phyloP scores from a whole-genome alignment of 2,888 invertebrate genomes.

The Isoperla grammatica region DNA sequence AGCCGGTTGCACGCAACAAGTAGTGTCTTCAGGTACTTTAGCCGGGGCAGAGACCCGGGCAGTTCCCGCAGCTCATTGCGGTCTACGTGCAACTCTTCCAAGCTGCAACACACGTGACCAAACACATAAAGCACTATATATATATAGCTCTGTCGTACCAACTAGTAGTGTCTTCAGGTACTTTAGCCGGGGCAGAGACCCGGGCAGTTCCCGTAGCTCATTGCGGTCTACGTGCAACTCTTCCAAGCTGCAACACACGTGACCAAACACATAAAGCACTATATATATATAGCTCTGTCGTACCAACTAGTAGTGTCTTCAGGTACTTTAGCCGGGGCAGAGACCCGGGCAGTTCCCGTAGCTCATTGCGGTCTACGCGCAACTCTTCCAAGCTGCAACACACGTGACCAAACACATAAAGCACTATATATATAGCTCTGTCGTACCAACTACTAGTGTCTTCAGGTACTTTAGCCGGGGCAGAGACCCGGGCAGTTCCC shows the following conservation, averaged over 20 bases:
- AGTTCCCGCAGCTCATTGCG: conserved; percentile 64
- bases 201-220: conserved; percentile 52
- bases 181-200: neutral
- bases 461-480: conserved; percentile 53
- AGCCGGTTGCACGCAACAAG: conserved; percentile 54
- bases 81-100: conserved; percentile 65
- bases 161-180: neutral
- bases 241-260: conserved; percentile 63
- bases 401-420: too few relatives aligned
- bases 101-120: conserved; percentile 47
- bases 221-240: conserved; percentile 68
- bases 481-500: conserved; percentile 55
- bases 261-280: too few relatives aligned
- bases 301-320: conserved; percentile 54
- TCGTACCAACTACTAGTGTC: too few relatives aligned
- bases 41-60: conserved; percentile 50
- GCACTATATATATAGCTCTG: too few relatives aligned
- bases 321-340: conserved; percentile 53
- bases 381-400: conserved; percentile 66
- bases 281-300: too few relatives aligned
- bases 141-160: neutral
- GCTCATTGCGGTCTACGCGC: conserved; percentile 64
- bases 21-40: conserved; percentile 55
- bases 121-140: neutral
- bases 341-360: conserved; percentile 56